phyloP scores from a whole-genome alignment of 2,797 vertebrate species.

The Botia kubotai region DNA sequence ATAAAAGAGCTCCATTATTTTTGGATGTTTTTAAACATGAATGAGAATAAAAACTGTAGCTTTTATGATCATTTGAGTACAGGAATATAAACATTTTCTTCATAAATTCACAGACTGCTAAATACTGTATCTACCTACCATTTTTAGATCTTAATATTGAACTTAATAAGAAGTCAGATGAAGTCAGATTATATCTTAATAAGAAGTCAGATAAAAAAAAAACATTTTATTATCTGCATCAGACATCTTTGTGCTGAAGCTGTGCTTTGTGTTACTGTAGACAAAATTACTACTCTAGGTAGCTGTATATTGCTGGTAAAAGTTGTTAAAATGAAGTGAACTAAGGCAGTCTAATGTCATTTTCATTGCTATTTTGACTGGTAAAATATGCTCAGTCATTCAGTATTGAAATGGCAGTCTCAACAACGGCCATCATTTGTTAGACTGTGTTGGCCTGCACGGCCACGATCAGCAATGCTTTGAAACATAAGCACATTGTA shows the following conservation, averaged over 20 bases:
- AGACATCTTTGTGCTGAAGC: too few species aligned
- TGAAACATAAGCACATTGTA: background rate
- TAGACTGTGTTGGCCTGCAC: background rate
- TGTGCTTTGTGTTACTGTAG: too few species aligned
- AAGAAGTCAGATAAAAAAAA: background rate
- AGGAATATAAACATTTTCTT: too few species aligned
- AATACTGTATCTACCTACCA: too few species aligned
- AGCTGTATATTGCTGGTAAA: too few species aligned
- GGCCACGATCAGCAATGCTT: background rate
- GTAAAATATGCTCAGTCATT: background rate
- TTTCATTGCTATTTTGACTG: background rate
- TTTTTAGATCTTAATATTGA: too few species aligned
- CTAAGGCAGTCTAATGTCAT: background rate
- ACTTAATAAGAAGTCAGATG: background rate
- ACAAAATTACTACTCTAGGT: too few species aligned
- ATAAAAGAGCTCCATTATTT: slow-evolving; percentile 38
- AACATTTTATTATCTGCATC: too few species aligned
- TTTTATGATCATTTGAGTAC: background rate
- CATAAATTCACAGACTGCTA: too few species aligned
- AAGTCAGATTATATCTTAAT: background rate
- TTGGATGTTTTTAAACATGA: slow-evolving; percentile 18
- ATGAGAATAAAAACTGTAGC: slow-evolving; percentile 8
- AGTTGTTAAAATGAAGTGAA: background rate
- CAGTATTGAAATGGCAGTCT: background rate
- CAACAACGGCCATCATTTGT: background rate